Evolutionary conservation across 1,140 invertebrate genomes (phyloP), one percentile per base, ranked within the genome.

Genomic region (Drosophila sechellia): DNA sequence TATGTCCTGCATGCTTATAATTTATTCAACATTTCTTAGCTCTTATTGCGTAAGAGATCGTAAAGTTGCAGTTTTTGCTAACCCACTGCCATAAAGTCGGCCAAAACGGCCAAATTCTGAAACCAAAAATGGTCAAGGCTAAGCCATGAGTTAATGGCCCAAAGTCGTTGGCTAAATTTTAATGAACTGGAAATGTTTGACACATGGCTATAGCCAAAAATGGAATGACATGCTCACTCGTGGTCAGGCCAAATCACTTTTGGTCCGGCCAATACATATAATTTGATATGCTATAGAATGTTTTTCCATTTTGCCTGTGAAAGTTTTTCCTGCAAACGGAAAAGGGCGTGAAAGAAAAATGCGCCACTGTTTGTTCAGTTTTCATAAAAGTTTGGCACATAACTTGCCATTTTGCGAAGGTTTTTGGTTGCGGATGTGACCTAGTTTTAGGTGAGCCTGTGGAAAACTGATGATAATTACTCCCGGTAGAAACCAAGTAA

Each of bases 41-140:
- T 8, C 17, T 17, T 15, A 50, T 48, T 50, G 48, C 48, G 10
- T 34, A 50, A 50, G n/a, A 15, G 34, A 17, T 50, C n/a, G n/a
- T 5, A 50, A 11, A 4, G 13, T 25, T 27, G 15, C 25, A 31
- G n/a, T 40, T 39, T 61, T 5, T 31, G 58, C 39, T 31, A 25
- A 42, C 8, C 25, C 22, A 61, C 10, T 61, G 22, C 2, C 40
- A 54, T 17, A 61, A n/a, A 52, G 22, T 27, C 37, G 22, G 2
- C 54, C 37, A 52, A 59, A 56, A 12, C 12, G 20, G 39, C 8
- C 37, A 20, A 20, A 10, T 57, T 45, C 54, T 48, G 8, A 12
- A 25, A n/a, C 60, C 60, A 46, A 39, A 48, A 58, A 76, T 76
- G 71, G 72, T 58, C 72, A 76, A 76, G 60, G 72, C 72, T 59